phyloP scores from a whole-genome alignment of 2,888 invertebrate genomes.

The Dasysyrphus tricinctus region DNA sequence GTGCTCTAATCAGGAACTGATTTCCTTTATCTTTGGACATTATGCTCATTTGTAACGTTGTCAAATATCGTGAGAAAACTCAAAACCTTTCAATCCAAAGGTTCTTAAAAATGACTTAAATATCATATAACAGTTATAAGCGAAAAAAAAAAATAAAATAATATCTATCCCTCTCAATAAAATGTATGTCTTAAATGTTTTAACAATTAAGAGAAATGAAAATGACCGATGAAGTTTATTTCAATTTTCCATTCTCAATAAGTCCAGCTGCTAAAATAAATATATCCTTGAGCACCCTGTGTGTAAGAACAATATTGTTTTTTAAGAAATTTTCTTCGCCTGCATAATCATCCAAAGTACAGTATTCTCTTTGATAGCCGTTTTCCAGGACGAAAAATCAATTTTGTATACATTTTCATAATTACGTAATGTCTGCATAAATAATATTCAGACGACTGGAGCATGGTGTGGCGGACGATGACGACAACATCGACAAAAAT shows the following conservation, averaged over 20 bases:
- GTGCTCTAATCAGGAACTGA: no score
- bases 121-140: no score
- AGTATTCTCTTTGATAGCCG: not conserved
- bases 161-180: no score
- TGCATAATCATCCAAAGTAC: slow-evolving; percentile 1
- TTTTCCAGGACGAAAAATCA: slow-evolving; percentile 9
- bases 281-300: not conserved
- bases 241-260: not conserved
- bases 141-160: no score
- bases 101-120: no score
- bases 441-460: not conserved
- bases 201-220: no score
- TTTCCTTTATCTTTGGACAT: no score
- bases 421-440: slow-evolving; percentile 5
- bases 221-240: no score
- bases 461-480: not conserved
- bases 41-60: no score
- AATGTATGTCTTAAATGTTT: no score
- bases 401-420: slow-evolving; percentile 23
- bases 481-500: not conserved
- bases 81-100: no score
- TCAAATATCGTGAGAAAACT: no score
- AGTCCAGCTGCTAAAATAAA: not conserved
- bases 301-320: not conserved
- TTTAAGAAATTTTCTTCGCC: not conserved